These are phyloP conservation scores for Heliothis subflexa DNA, from an alignment of 1,140 invertebrate species.

Conservation along the genomic window DNA sequence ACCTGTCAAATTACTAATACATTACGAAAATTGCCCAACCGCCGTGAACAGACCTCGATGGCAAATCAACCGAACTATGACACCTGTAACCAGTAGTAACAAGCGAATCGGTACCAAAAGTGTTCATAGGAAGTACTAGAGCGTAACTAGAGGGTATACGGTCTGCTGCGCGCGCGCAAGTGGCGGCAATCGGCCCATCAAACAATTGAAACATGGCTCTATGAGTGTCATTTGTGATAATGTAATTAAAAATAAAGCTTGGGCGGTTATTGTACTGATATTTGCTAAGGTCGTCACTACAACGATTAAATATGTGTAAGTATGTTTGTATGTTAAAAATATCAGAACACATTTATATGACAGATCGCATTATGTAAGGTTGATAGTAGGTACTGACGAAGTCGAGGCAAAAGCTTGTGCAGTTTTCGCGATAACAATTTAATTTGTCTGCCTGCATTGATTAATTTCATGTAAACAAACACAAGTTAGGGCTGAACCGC, in stretches of 20 bases:
- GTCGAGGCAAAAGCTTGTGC: no score
- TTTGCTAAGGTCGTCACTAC: neutral
- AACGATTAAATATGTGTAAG: neutral
- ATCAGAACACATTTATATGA: no score
- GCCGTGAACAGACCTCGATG: neutral
- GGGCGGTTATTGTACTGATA: neutral
- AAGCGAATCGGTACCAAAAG: constrained; percentile 39
- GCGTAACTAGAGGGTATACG: constrained; percentile 65
- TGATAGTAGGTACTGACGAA: no score
- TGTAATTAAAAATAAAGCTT: constrained; percentile 23
- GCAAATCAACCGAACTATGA: constrained; percentile 18
- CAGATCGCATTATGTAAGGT: no score
- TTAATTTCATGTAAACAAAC: no score
- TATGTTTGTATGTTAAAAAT: no score
- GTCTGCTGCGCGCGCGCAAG: constrained; percentile 59
- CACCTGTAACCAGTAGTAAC: constrained; percentile 21
- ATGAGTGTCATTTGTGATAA: constrained; percentile 40
- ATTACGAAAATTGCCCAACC: constrained; percentile 13
- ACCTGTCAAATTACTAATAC: constrained; percentile 20
- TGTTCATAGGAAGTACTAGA: constrained; percentile 54
- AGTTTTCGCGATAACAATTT: no score
- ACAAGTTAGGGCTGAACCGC: no score
- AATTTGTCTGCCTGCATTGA: no score
- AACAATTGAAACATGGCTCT: neutral
- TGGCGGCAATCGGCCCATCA: constrained; percentile 2